These are phyloP conservation scores for Dromococcyx pavoninus DNA, from an alignment of 2,797 vertebrate genomes.

Conservation along the genomic window DNA sequence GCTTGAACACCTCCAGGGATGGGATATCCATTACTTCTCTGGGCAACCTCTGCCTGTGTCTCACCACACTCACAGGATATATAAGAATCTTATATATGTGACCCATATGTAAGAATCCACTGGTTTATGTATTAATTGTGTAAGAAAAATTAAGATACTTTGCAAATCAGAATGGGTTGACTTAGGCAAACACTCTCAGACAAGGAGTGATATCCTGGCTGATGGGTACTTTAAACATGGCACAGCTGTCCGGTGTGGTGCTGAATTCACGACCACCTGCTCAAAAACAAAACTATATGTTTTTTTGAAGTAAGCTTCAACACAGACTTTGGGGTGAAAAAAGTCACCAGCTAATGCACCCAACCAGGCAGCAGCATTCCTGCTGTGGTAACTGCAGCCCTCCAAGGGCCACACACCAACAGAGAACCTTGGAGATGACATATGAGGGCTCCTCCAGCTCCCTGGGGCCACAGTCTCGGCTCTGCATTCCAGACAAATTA, in stretches of 20 bases:
- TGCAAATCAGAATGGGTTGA: not conserved
- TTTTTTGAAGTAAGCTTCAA: not conserved
- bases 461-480: fast-evolving
- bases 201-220: not conserved
- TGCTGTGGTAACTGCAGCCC: not conserved
- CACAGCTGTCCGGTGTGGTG: not conserved
- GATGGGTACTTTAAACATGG: not conserved
- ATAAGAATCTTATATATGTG: too few relatives aligned
- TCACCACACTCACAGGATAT: too few relatives aligned
- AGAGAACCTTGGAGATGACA: not conserved
- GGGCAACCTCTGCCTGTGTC: too few relatives aligned
- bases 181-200: not conserved
- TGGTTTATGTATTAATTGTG: not conserved
- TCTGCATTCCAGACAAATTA: not conserved
- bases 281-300: not conserved
- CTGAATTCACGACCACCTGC: not conserved
- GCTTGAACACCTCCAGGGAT: too few relatives aligned
- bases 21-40: too few relatives aligned
- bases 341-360: not conserved
- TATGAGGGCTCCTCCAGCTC: fast-evolving
- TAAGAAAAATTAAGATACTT: not conserved
- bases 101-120: not conserved
- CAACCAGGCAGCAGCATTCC: not conserved
- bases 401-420: not conserved
- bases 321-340: not conserved